These are phyloP conservation scores for Salvator merianae DNA, from an alignment of 2,113 vertebrate genomes.

Conservation along the genomic window DNA sequence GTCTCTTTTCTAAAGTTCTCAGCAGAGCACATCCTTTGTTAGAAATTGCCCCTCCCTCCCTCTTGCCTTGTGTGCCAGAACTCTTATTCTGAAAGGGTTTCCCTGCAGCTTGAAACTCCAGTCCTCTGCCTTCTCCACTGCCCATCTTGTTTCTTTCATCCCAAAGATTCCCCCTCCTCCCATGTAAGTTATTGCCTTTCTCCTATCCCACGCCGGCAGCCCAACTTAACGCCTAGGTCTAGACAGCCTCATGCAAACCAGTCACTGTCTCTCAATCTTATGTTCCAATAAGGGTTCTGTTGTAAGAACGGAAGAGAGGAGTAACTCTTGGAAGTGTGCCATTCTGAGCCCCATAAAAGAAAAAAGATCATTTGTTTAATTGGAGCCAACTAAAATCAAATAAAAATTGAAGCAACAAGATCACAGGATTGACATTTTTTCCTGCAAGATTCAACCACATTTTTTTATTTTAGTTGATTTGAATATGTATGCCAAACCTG, in stretches of 20 bases:
- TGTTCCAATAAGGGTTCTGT: too few relatives aligned
- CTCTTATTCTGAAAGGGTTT: conserved; percentile 62
- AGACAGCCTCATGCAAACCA: background rate
- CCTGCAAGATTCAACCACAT: too few relatives aligned
- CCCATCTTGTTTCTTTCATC: background rate
- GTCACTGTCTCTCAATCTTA: too few relatives aligned
- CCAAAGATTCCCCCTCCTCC: background rate
- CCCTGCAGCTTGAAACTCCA: background rate
- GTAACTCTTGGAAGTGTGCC: too few relatives aligned
- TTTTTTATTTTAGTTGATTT: too few relatives aligned
- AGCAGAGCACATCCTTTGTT: background rate
- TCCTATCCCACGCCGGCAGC: background rate
- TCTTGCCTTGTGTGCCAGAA: accelerated
- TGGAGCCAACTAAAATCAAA: too few relatives aligned
- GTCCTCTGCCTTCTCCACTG: background rate
- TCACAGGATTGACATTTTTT: too few relatives aligned
- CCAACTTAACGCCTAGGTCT: background rate
- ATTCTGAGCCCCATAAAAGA: too few relatives aligned
- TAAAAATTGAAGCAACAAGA: too few relatives aligned
- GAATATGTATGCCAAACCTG: too few relatives aligned
- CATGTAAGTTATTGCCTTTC: background rate
- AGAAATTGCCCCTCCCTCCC: background rate
- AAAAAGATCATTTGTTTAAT: too few relatives aligned
- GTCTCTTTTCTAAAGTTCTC: background rate
- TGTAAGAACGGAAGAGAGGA: too few relatives aligned